Conservation (phyloP, 30 jellyfish, hydroid and myxozoan species). For the Aurelia sp. region DNA sequence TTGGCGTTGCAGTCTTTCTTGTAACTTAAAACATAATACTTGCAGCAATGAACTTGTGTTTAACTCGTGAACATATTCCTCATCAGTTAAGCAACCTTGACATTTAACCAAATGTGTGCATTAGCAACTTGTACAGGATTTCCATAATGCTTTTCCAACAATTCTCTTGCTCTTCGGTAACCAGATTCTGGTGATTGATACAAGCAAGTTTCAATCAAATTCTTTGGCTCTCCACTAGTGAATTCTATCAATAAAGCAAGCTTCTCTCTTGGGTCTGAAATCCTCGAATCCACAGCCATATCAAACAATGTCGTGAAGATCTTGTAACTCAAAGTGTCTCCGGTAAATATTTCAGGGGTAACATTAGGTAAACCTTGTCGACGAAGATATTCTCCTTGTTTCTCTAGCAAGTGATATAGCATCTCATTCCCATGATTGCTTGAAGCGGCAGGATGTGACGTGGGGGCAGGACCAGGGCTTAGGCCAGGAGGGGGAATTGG, state of each 20-base stretch:
- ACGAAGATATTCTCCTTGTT: constrained; percentile 43
- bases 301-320: constrained; percentile 40
- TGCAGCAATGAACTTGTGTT: constrained; percentile 38
- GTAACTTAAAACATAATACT: constrained; percentile 28
- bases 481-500: constrained; percentile 20
- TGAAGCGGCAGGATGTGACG: constrained; percentile 43
- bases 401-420: constrained; percentile 43
- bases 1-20: constrained; percentile 39
- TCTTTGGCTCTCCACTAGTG: constrained; percentile 56
- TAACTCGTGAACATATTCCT: constrained; percentile 39
- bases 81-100: constrained; percentile 50
- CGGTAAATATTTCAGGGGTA: constrained; percentile 23
- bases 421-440: constrained; percentile 35
- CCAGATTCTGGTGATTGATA: constrained; percentile 54
- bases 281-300: constrained; percentile 49
- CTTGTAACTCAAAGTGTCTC: constrained; percentile 55
- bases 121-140: constrained; percentile 53
- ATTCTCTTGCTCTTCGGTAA: constrained; percentile 37
- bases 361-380: constrained; percentile 10
- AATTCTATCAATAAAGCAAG: constrained; percentile 51
- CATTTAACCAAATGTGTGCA: constrained; percentile 48
- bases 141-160: constrained; percentile 53
- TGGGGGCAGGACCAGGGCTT: constrained; percentile 38
- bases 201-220: constrained; percentile 39
- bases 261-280: constrained; percentile 48